Evolutionary conservation across 2,113 vertebrate species (phyloP).

Genomic region (Marcusenius ussheri): DNA sequence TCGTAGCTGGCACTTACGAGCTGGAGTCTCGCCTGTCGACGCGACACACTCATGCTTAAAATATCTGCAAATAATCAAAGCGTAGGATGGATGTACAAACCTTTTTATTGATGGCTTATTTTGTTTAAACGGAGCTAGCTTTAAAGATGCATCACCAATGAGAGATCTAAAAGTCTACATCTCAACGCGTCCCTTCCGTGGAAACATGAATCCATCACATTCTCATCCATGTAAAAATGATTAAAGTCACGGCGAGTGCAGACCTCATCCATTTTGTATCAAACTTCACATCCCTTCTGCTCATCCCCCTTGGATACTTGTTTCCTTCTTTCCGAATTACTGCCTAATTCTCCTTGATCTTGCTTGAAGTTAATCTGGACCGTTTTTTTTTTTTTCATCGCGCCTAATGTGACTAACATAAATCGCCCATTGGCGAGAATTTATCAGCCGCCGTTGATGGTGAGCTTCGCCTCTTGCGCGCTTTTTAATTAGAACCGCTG

Average conservation of each 20-base stretch:
- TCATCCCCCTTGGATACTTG: not conserved
- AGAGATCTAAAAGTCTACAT: not conserved
- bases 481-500: slow-evolving; percentile 60
- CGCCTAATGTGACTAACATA: slow-evolving; percentile 14
- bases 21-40: not conserved
- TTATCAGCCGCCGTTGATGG: slow-evolving; percentile 6
- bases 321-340: not conserved
- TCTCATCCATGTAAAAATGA: slow-evolving; percentile 4
- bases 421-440: slow-evolving; percentile 23
- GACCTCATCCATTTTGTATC: slow-evolving; percentile 11
- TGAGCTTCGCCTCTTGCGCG: not conserved
- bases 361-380: slow-evolving; percentile 11
- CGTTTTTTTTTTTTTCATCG: slow-evolving; percentile 3
- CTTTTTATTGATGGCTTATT: not conserved
- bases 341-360: slow-evolving; percentile 9
- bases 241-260: not conserved
- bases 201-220: slow-evolving; percentile 1
- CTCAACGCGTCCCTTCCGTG: not conserved
- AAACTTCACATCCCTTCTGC: not conserved
- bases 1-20: not conserved
- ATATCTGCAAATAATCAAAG: slow-evolving; percentile 4
- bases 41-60: not conserved
- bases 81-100: not conserved
- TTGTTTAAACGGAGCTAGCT: not conserved
- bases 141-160: not conserved